phyloP scores from a whole-genome alignment of 2,888 invertebrate genomes.

The Tetrapedia diversipes region DNA sequence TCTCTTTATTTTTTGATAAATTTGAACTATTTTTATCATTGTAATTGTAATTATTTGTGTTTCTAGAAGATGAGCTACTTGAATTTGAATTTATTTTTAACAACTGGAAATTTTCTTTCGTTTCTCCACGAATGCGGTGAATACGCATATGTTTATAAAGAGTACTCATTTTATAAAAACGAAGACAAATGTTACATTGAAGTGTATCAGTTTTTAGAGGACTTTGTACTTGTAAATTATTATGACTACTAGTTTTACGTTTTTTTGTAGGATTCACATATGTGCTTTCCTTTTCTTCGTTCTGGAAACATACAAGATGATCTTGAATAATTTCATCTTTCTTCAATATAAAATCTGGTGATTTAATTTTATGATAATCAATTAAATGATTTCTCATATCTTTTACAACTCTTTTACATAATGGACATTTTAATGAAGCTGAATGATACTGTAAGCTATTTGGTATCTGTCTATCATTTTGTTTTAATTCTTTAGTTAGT shows the following conservation, averaged over 20 bases:
- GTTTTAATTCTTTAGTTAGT: conserved; percentile 2
- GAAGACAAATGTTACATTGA: conserved; percentile 66
- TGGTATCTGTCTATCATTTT: conserved; percentile 6
- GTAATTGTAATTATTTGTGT: background rate
- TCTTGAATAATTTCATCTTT: conserved; percentile 12
- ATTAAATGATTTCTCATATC: conserved; percentile 74
- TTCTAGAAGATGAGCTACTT: too few relatives aligned
- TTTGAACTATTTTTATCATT: background rate
- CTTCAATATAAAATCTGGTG: conserved; percentile 66
- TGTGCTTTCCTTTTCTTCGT: background rate
- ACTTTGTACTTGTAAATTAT: too few relatives aligned
- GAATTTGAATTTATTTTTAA: background rate
- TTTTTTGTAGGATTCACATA: conserved; percentile 11
- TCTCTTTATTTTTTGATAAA: background rate
- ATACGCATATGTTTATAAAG: conserved; percentile 51
- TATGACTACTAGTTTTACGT: conserved; percentile 8
- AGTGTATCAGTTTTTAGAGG: background rate
- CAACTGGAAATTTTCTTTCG: conserved; percentile 68
- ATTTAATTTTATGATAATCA: conserved; percentile 78
- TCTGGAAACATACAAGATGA: background rate
- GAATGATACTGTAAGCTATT: background rate
- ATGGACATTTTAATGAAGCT: conserved; percentile 61
- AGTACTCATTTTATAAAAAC: conserved; percentile 54
- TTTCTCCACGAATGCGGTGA: conserved; percentile 67
- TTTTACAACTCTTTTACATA: conserved; percentile 71